phyloP scores from a whole-genome alignment of 2,888 invertebrate species.

The Stenichneumon culpator region DNA sequence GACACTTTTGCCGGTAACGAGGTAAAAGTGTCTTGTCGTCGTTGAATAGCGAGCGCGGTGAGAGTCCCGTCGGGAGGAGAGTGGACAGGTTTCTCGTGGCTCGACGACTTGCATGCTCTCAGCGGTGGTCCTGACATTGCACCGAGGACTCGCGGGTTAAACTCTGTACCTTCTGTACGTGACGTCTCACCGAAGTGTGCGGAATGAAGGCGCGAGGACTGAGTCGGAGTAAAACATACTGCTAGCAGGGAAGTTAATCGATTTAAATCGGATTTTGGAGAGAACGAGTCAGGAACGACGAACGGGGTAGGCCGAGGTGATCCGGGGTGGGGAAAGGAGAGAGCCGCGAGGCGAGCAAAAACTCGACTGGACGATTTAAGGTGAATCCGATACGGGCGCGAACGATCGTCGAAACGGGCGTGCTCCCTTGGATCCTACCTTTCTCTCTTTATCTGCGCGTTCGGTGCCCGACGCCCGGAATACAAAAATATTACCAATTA shows the following conservation, averaged over 20 bases:
- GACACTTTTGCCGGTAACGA: constrained; percentile 55
- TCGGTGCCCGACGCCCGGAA: constrained; percentile 68
- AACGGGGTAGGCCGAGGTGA: constrained; percentile 2
- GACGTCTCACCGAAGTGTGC: constrained; percentile 23
- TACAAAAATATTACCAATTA: constrained; percentile 83
- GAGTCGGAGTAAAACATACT: constrained; percentile 41
- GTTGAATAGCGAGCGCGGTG: neutral
- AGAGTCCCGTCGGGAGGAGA: constrained; percentile 26
- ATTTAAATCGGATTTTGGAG: constrained; percentile 71
- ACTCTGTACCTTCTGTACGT: constrained; percentile 47
- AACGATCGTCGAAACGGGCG: constrained; percentile 60
- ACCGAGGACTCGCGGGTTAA: constrained; percentile 47
- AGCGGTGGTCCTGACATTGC: constrained; percentile 64
- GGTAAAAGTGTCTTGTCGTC: constrained; percentile 54
- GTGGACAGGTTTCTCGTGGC: constrained; percentile 48
- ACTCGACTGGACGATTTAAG: constrained; percentile 68
- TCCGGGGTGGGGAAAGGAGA: neutral
- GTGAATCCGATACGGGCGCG: constrained; percentile 69
- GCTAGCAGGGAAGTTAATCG: constrained; percentile 42
- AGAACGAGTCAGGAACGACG: constrained; percentile 52
- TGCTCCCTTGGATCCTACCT: constrained; percentile 40
- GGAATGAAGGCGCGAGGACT: constrained; percentile 10
- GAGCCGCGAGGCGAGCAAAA: constrained; percentile 52
- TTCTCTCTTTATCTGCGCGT: constrained; percentile 39
- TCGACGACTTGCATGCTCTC: constrained; percentile 46